phyloP scores from a whole-genome alignment of 2,797 vertebrate genomes.

The Xenentodon cancila region DNA sequence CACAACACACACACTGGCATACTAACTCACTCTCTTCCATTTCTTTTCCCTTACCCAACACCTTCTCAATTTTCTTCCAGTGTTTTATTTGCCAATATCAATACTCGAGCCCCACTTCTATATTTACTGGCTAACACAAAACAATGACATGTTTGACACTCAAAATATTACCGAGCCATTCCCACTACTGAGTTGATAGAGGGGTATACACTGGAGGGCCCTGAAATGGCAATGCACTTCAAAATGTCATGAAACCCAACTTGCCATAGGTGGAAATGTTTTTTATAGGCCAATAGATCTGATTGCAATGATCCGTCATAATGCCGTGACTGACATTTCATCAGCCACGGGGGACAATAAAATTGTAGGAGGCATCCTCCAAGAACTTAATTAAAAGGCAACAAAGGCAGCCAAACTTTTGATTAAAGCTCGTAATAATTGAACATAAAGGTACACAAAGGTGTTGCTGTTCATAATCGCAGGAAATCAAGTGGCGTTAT shows the following conservation, averaged over 20 bases:
- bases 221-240: conserved; percentile 43
- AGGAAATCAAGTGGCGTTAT: neutral
- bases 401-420: conserved; percentile 54
- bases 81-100: conserved; percentile 15
- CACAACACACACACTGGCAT: conserved; percentile 5
- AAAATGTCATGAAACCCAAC: conserved; percentile 47
- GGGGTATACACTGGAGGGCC: conserved; percentile 40
- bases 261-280: conserved; percentile 39
- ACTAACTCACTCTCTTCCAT: conserved; percentile 7
- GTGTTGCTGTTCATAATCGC: neutral
- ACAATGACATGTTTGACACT: conserved; percentile 28
- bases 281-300: conserved; percentile 57
- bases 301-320: conserved; percentile 72
- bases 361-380: conserved; percentile 51
- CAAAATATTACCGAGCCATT: conserved; percentile 22
- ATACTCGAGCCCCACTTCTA: conserved; percentile 20
- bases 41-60: conserved; percentile 2
- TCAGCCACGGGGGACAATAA: conserved; percentile 61
- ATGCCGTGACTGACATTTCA: conserved; percentile 74
- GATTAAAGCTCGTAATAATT: conserved; percentile 33
- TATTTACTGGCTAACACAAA: conserved; percentile 27
- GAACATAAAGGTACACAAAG: conserved; percentile 18
- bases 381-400: conserved; percentile 73
- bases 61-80: conserved; percentile 11
- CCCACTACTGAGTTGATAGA: conserved; percentile 35